phyloP scores from a whole-genome alignment of 53 echinoderm and acorn worm genomes.

The Antedon mediterranea region DNA sequence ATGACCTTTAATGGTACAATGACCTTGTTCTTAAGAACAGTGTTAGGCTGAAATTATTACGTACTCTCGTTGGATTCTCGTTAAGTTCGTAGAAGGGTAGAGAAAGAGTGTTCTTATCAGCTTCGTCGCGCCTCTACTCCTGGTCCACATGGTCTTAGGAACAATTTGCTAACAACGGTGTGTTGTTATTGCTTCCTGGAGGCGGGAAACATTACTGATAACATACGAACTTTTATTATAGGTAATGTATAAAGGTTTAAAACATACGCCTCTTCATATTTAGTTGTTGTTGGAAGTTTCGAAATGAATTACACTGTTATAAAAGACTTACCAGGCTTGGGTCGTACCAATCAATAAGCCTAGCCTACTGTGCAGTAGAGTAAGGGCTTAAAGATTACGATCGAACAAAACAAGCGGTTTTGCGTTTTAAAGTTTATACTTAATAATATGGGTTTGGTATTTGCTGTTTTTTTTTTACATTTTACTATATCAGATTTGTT shows the following conservation, averaged over 20 bases:
- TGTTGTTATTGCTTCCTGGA: background rate
- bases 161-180: background rate
- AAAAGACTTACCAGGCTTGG: background rate
- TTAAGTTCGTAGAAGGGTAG: background rate
- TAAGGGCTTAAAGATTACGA: background rate
- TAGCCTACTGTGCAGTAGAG: background rate
- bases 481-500: too few relatives aligned
- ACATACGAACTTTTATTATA: too few relatives aligned
- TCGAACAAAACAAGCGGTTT: too few relatives aligned
- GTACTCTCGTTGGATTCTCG: background rate
- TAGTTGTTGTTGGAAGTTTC: background rate
- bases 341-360: background rate
- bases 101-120: background rate
- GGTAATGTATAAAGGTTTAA: background rate
- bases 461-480: too few relatives aligned
- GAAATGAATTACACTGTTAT: background rate
- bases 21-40: background rate
- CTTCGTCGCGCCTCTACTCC: background rate
- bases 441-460: too few relatives aligned
- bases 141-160: background rate
- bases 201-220: background rate
- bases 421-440: too few relatives aligned
- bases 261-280: background rate
- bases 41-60: background rate
- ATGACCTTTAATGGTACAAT: background rate